Evolutionary conservation across 2,888 invertebrate genomes (phyloP), one percentile per base, ranked within the genome.

Genomic region (Cataglyphis rosenhaueri): DNA sequence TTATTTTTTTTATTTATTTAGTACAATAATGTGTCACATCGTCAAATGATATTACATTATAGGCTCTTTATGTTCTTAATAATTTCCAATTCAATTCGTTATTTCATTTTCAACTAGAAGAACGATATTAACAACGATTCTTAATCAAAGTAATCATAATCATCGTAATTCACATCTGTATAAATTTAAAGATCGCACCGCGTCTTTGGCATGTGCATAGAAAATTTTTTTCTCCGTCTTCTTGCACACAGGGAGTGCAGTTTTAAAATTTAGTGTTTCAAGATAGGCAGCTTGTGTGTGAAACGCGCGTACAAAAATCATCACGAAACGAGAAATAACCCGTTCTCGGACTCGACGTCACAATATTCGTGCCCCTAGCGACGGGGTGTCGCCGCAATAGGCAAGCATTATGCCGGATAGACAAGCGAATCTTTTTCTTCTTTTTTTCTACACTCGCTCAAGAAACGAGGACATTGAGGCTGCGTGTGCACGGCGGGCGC

Each of bases 101-200:
- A 21, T 1, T 78, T 68, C 18, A 12, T 8, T 59, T 44, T n/a
- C 59, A n/a, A 70, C 32, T 6, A 70, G 35, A 18, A 35, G n/a
- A 15, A 12, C 52, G 55, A 52, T 35, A 70, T 32, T 70, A 78
- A 21, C 21, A 38, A 25, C 10, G 12, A 44, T 12, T 65, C 15
- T 21, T 3, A 6, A 9, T 15, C 25, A 70, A 35, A 32, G 57
- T 8, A 6, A 9, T 15, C 25, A 70, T 35, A 32, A 41, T 18
- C 29, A 85, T 84, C 66, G 73, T 70, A 74, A 84, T 66, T 48
- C 66, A 29, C 78, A 82, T 57, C 62, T 61, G 62, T 73, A 82
- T 76, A 82, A 85, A 83, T 83, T 52, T 52, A n/a, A 52, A 82
- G 74, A 81, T 76, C 71, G 71, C 79, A 74, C 57, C 76, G 71